These are phyloP conservation scores for Carlito syrichta DNA, from an alignment of 2,113 vertebrate genomes.

Conservation along the genomic window DNA sequence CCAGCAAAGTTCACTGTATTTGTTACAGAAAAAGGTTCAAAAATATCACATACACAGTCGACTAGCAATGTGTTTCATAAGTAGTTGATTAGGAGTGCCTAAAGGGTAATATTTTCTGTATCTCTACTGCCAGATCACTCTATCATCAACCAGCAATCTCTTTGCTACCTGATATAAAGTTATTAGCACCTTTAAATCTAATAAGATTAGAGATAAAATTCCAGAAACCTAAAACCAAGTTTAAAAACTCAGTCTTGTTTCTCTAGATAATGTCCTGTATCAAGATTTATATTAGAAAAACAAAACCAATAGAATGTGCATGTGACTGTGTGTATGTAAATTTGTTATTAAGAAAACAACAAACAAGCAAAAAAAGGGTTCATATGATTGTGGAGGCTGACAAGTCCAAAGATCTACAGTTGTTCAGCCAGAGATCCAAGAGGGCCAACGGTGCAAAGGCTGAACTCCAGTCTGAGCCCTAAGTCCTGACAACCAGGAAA, in stretches of 20 bases:
- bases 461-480: not conserved
- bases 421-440: not conserved
- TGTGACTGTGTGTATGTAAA: not conserved
- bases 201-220: not conserved
- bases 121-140: not conserved
- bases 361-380: not conserved
- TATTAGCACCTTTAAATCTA: not conserved
- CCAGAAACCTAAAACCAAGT: not conserved
- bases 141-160: not conserved
- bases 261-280: not conserved
- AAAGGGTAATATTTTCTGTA: not conserved
- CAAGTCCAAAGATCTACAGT: not conserved
- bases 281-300: not conserved
- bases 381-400: not conserved
- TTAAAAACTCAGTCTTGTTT: not conserved
- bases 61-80: too few relatives aligned
- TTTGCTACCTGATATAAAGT: not conserved
- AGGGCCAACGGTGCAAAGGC: not conserved
- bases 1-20: not conserved
- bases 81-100: not conserved
- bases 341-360: too few relatives aligned
- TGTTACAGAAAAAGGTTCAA: not conserved
- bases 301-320: not conserved
- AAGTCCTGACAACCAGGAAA: not conserved
- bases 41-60: not conserved